Base-by-base conservation (phyloP, 2,797 vertebrate genomes). In the Pangasius larnaudii region DNA sequence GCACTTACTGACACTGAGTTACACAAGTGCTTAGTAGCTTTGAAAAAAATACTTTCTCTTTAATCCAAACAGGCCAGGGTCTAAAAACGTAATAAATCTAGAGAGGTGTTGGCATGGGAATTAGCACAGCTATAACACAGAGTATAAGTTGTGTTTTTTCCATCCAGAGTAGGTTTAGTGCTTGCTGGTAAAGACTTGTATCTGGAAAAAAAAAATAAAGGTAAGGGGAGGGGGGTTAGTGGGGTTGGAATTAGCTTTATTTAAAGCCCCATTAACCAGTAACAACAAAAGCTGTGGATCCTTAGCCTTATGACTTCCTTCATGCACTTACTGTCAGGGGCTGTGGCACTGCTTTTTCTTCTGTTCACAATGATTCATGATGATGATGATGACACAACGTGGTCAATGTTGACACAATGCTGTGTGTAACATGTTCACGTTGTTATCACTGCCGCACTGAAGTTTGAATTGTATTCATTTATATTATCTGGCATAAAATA, bases 241-340 rank as follows among this genome's bases (percentile, higher is more conserved):
- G 46, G 46, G 42, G 42, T 8, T 46, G 42, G 42, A 46, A 81
- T 59, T 22, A 67, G 81, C 61, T 84, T 84, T 67, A 84, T 84
- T 67, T 84, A 67, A 65, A 83, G 81, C 39, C 22, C 49, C 84
- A 58, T 85, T 85, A 85, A 71, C 33, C 65, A 72, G 69, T 39
- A 85, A 85, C 83, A 85, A 72, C 51, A 72, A 85, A 72, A 22
- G 61, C 81, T 58, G 24, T 72, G 65, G 67, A 58, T 85, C 84
- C 58, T 58, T 72, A 58, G 53, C 72, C 63, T 78, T 53, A 85
- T 58, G 74, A 79, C 72, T 65, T 83, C 81, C 81, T n/a, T 65
- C 80, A 65, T 49, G 80, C 59, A 83, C 80, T 63, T 33, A 49
- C 24, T 49, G 39, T 83, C 24, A 83, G 27, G 24, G 27, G 24